Percentiles rank a stretch among this genome's conserved stretches.
Evolutionary conservation across 2,113 vertebrate species (phyloP).

Genomic region (Sturnira hondurensis): DNA sequence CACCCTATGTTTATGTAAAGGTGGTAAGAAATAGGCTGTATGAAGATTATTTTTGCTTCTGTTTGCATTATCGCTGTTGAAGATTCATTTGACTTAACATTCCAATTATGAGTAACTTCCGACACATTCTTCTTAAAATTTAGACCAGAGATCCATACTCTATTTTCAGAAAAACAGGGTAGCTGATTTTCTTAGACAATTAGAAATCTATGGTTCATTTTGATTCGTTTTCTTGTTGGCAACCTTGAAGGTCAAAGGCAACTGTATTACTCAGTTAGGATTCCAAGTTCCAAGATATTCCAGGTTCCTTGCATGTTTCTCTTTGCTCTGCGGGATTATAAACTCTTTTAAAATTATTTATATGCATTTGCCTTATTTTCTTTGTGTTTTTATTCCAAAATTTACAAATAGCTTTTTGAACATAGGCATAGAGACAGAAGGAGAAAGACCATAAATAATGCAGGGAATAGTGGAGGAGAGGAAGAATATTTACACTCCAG

Average conservation of each 20-base stretch:
- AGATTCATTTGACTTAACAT: neutral
- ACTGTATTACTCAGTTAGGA: neutral
- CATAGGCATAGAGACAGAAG: neutral
- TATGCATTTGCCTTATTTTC: neutral
- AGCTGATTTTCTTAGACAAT: neutral
- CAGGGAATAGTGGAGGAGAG: neutral
- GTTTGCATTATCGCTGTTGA: neutral
- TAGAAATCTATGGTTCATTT: neutral
- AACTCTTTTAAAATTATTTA: neutral
- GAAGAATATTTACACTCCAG: neutral
- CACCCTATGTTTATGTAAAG: neutral
- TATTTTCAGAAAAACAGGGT: neutral
- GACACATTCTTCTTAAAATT: neutral
- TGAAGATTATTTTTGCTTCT: neutral
- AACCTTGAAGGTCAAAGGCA: neutral
- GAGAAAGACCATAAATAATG: neutral
- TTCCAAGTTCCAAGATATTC: neutral
- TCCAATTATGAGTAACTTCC: neutral
- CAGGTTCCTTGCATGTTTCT: neutral
- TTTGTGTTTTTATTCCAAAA: neutral
- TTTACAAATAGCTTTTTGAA: constrained; percentile 1
- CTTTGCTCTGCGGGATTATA: neutral
- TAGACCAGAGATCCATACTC: neutral
- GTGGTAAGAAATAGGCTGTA: neutral
- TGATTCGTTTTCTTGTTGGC: neutral